Base-by-base conservation (phyloP, 2,888 invertebrate genomes). In the Callyntrura sp. region DNA sequence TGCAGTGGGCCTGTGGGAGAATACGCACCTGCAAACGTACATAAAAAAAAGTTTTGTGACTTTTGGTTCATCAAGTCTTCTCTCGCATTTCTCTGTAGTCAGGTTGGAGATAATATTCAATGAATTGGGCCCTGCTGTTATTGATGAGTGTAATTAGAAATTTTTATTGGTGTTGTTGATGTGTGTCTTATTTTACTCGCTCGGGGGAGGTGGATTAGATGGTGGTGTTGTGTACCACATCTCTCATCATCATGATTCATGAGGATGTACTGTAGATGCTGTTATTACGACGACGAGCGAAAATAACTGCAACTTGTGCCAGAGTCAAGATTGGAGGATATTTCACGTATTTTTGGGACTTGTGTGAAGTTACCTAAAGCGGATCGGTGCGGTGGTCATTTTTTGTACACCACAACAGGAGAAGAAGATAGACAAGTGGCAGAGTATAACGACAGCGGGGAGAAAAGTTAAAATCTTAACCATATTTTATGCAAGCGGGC, bases 81-180 rank as follows among this genome's bases (percentile, higher is more conserved):
- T 25, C 23, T 62, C 12, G 3, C 2, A 51, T 11, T 45, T 51
- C 51, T 51, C 2, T 8, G 23, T 6, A 20, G 20, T 65, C 70
- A 70, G 25, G 62, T 62, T 35, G 65, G 12, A 35, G 28, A 25
- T 20, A 14, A 11, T 23, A 43, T 70, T 70, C 43, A 70, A 70
- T 43, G 70, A 70, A 70, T 43, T 43, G 25, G 43, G 9, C 23
- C 23, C 9, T 70, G 70, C 23, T 57, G 62, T 62, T 9, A 23
- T 60, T 68, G 68, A 70, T 70, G 70, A 35, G 11, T 12, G n/a
- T 70, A 70, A 70, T 70, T 70, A 70, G 43, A 70, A 43, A 70
- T 70, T 70, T 43, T 70, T 43, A 62, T 62, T 65, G 35, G 70
- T 70, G 70, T 70, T 20, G 70, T 70, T 43, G 70, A 65, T 65